These are phyloP conservation scores for Crocidura indochinensis DNA, from an alignment of 2,797 vertebrate genomes.

Conservation along the genomic window DNA sequence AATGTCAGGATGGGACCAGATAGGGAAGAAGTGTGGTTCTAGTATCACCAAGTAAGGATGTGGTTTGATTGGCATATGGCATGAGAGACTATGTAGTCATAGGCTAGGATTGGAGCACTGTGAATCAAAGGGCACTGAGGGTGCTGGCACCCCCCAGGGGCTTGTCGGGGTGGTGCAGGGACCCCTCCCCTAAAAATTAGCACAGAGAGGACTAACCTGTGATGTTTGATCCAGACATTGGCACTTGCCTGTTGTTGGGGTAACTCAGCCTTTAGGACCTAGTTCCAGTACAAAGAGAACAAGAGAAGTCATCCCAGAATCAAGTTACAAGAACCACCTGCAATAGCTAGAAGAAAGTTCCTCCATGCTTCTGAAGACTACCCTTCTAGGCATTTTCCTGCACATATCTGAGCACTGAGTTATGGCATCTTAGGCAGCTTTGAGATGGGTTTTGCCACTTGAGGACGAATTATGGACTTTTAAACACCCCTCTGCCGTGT, in stretches of 20 bases:
- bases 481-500: fast-evolving
- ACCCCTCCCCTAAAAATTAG: too few relatives aligned
- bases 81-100: background rate
- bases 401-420: background rate
- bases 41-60: background rate
- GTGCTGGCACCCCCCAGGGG: background rate
- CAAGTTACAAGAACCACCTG: background rate
- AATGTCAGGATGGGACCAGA: background rate
- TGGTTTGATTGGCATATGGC: background rate
- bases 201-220: too few relatives aligned
- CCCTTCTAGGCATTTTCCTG: background rate
- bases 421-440: background rate
- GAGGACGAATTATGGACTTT: background rate
- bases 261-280: background rate
- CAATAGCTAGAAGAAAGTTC: background rate
- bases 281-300: background rate
- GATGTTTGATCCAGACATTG: too few relatives aligned
- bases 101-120: background rate
- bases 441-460: background rate
- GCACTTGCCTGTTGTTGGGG: background rate
- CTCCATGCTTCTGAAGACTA: background rate
- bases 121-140: background rate
- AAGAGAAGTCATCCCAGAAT: background rate
- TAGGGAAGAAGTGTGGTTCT: background rate
- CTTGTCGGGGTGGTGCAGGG: background rate